These are phyloP conservation scores for Thaleichthys pacificus DNA, from an alignment of 2,797 vertebrate genomes.

Conservation along the genomic window DNA sequence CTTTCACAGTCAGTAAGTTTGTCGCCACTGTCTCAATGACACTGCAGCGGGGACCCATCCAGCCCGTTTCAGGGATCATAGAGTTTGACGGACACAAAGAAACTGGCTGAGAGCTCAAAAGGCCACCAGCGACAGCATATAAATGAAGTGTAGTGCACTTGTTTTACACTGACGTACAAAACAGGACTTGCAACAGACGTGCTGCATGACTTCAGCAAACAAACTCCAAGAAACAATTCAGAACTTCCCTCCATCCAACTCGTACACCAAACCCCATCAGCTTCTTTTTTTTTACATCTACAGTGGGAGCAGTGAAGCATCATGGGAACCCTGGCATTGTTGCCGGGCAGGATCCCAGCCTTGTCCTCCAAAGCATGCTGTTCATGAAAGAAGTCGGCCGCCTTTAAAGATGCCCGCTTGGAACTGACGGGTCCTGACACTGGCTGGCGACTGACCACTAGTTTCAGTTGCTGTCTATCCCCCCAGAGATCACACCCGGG, in stretches of 20 bases:
- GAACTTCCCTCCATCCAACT: neutral
- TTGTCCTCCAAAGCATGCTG: constrained; percentile 60
- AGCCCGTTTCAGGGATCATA: constrained; percentile 66
- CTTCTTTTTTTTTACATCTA: constrained; percentile 61
- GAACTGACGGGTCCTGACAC: constrained; percentile 69
- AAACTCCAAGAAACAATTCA: neutral
- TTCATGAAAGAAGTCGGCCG: constrained; percentile 68
- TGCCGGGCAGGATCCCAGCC: constrained; percentile 68
- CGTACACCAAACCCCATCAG: constrained; percentile 21
- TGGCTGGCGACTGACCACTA: constrained; percentile 66
- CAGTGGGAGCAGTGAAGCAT: constrained; percentile 67
- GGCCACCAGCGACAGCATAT: constrained; percentile 31
- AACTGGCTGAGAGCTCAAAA: constrained; percentile 36
- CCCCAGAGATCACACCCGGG: constrained; percentile 30
- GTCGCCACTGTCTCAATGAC: constrained; percentile 49
- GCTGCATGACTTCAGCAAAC: neutral
- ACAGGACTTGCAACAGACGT: neutral
- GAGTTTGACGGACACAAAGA: constrained; percentile 34
- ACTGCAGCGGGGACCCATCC: constrained; percentile 44
- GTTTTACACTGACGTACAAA: neutral
- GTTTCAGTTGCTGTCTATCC: constrained; percentile 28
- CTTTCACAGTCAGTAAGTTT: constrained; percentile 44
- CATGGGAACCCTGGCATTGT: constrained; percentile 59
- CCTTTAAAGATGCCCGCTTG: constrained; percentile 67
- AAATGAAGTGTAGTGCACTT: constrained; percentile 43